Base-by-base conservation (phyloP, 2,797 vertebrate genomes). In the Diplodus sargus region DNA sequence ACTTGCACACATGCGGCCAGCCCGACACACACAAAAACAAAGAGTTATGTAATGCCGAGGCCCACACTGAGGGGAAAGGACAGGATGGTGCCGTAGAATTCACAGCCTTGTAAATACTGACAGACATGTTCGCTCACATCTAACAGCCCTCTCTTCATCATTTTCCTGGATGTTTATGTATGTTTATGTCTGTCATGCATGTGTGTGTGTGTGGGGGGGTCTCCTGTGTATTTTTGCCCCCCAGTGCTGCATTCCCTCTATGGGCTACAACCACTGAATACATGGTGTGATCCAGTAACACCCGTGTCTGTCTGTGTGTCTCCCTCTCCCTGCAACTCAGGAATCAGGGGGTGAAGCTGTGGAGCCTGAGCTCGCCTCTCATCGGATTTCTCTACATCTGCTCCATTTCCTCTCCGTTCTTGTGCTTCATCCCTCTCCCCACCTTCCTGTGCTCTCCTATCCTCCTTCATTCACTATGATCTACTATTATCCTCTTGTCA, bases 41-140 rank as follows among this genome's bases (percentile, higher is more conserved):
- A 88, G 87, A 79, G 84, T 92, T 93, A 94, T 92, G 91, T 91
- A 93, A 93, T 87, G 71, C 70, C 63, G 93, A 91, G 92, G 92
- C 93, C 92, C 91, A 89, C 86, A 76, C 68, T 59, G 70, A 89
- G 92, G 91, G 91, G 91, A 86, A 88, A 85, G 83, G 85, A 85
- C 84, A 77, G 75, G 84, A 89, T 74, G 82, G 89, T 88, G 89
- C 87, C 42, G 68, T 39, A 57, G 78, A 82, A 66, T 60, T 59
- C 70, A 64, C 77, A 61, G 76, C 49, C 76, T 75, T 9, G 59
- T 72, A 65, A 65, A 81, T 43, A 67, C 69, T 25, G 56, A 74
- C 67, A 47, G 66, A 81, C 78, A 65, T 49, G 78, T 69, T 80
- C 17, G 16, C 54, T 60, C 48, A 54, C 22, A 76, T 23, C 17